Evolutionary conservation across 2,113 vertebrate genomes (phyloP), one percentile per base, ranked within the genome.

Genomic region (Nipponia nippon): DNA sequence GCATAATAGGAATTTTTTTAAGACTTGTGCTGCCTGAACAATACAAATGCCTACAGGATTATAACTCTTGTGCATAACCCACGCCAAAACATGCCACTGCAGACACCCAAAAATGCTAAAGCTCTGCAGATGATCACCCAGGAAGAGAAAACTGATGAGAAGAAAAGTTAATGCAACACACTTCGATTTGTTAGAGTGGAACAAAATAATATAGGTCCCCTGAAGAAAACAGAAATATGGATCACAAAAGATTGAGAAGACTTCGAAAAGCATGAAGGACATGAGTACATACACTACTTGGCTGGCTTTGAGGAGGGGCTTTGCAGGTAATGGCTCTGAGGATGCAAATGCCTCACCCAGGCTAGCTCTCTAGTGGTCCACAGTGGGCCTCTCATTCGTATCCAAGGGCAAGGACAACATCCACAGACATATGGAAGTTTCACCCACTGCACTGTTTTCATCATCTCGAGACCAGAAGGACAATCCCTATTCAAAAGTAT

Each of bases 231-330:
- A 66, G 36, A 76, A 89, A 77, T 27, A 49, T 2, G 3, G 21
- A 47, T n/a, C 55, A 81, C 32, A 38, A 61, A 73, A 81, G 26
- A 55, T 11, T 32, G 47, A 79, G 42, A 66, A 13, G 40, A 55
- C 49, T 63, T 17, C 26, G 38, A 61, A 77, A 72, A 71, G 50
- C 29, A 80, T 53, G 49, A 56, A 66, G 21, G n/a, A 25, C 0
- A 0, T 2, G 27, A 80, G 61, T 11, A 42, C 17, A 9, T 7
- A 2, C 0, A 1, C 3, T 32, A 2, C 34, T 27, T 29, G 47
- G 16, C 6, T 38, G 77, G n/a, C 27, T 65, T 38, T 36, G 44
- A 59, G 61, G 17, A 42, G 50, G 23, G 20, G 32, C 50, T 53
- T 50, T 65, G 34, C 34, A 87, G 47, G 16, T 16, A 47, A 47